phyloP scores from a whole-genome alignment of 1,140 invertebrate genomes.

The Archegozetes longisetosus region DNA sequence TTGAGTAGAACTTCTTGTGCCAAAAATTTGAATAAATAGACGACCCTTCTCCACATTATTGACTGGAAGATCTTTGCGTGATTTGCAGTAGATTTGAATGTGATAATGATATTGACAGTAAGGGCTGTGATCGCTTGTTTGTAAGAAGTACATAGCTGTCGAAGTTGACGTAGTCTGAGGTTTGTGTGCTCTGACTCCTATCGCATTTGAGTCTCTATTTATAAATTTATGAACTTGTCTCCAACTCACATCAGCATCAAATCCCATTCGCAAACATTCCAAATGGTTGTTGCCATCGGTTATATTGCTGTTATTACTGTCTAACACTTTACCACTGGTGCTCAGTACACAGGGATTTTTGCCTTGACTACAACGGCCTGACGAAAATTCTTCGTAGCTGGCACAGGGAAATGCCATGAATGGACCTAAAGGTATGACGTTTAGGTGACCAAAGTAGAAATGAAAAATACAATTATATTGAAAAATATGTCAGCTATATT shows the following conservation, averaged over 20 bases:
- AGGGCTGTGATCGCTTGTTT: slow-evolving; percentile 17
- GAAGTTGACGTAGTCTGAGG: background rate
- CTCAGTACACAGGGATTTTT: slow-evolving; percentile 38
- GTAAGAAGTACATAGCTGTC: slow-evolving; percentile 13
- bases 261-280: background rate
- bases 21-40: slow-evolving; percentile 47
- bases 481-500: too few species aligned
- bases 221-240: background rate
- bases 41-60: slow-evolving; percentile 43
- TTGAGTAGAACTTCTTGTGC: slow-evolving; percentile 35
- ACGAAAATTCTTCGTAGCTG: slow-evolving; percentile 44
- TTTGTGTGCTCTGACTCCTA: background rate
- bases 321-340: slow-evolving; percentile 26
- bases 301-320: background rate
- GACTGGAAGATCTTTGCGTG: slow-evolving; percentile 49
- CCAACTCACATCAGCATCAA: background rate
- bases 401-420: slow-evolving; percentile 41
- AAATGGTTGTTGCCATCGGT: background rate
- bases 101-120: slow-evolving; percentile 52
- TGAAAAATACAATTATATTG: background rate
- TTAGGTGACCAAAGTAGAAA: background rate
- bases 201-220: background rate
- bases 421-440: slow-evolving; percentile 20
- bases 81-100: slow-evolving; percentile 51
- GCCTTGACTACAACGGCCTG: slow-evolving; percentile 47